A percentile compares a stretch with the other conserved stretches of the same genome.
Conservation (phyloP, 2,113 vertebrate genomes). For the Apistogramma diplotaenia region DNA sequence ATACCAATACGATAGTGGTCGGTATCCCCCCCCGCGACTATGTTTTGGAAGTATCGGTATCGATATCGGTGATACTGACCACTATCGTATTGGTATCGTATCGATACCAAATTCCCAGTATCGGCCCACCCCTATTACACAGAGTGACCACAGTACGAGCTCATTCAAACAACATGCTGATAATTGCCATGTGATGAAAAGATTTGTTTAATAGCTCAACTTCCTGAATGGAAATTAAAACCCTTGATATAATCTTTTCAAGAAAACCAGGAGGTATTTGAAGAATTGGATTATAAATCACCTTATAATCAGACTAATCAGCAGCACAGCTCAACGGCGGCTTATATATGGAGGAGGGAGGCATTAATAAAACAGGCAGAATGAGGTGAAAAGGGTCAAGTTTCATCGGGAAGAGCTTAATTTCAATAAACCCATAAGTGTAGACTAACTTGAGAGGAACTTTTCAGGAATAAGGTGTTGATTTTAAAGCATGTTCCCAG, state of each 20-base stretch:
- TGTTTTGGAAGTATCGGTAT: too few species aligned
- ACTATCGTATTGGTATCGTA: too few species aligned
- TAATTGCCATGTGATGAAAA: constrained; percentile 18
- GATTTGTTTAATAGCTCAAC: constrained; percentile 17
- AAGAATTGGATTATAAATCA: constrained; percentile 44
- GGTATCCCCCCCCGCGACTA: too few species aligned
- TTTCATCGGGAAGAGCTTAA: not conserved
- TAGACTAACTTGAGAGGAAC: not conserved
- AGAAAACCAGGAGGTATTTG: constrained; percentile 32
- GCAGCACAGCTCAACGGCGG: constrained; percentile 4
- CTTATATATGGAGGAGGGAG: not conserved
- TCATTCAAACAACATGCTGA: constrained; percentile 11
- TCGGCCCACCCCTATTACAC: too few species aligned
- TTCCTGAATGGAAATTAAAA: constrained; percentile 46
- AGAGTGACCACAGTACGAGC: not conserved
- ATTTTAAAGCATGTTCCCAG: not conserved
- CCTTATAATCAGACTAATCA: constrained; percentile 38
- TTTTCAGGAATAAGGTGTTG: not conserved
- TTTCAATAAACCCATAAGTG: not conserved
- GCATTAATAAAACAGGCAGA: not conserved
- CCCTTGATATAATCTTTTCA: constrained; percentile 24
- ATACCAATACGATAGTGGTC: too few species aligned
- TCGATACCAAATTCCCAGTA: too few species aligned
- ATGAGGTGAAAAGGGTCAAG: not conserved
- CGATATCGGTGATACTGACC: too few species aligned